Percentiles rank a stretch among this genome's conserved stretches.
Evolutionary conservation across 2,113 vertebrate genomes (phyloP).

Genomic region (Eublepharis macularius): DNA sequence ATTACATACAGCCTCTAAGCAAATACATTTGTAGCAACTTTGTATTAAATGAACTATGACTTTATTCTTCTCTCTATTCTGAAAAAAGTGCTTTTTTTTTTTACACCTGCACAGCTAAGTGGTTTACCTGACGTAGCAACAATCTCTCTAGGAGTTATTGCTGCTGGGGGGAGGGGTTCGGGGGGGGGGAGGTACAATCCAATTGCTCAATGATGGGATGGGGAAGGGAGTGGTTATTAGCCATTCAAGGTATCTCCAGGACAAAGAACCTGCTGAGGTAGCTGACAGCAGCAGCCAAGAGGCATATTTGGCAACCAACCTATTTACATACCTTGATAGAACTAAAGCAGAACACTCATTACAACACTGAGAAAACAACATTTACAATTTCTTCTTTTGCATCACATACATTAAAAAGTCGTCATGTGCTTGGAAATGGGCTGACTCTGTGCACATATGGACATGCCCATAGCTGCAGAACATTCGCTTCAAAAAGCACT

Average conservation of each 20-base stretch:
- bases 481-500: neutral
- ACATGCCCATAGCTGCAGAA: neutral
- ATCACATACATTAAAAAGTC: neutral
- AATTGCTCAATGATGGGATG: conserved; percentile 1
- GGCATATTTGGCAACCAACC: neutral
- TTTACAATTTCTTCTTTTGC: neutral
- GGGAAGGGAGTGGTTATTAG: conserved; percentile 20
- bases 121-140: neutral
- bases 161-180: no score
- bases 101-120: neutral
- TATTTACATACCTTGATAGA: conserved; percentile 25
- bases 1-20: neutral
- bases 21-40: neutral
- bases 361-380: neutral
- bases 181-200: no score
- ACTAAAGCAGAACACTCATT: neutral
- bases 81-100: neutral
- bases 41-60: neutral
- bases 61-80: neutral
- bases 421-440: neutral
- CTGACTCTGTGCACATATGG: neutral
- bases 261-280: conserved; percentile 43
- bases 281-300: conserved; percentile 17
- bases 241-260: conserved; percentile 12
- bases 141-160: neutral